Percentiles rank a stretch among this genome's conserved stretches.
These are phyloP conservation scores for Drosophila monieri DNA, from an alignment of 2,888 invertebrate genomes.

Conservation along the genomic window DNA sequence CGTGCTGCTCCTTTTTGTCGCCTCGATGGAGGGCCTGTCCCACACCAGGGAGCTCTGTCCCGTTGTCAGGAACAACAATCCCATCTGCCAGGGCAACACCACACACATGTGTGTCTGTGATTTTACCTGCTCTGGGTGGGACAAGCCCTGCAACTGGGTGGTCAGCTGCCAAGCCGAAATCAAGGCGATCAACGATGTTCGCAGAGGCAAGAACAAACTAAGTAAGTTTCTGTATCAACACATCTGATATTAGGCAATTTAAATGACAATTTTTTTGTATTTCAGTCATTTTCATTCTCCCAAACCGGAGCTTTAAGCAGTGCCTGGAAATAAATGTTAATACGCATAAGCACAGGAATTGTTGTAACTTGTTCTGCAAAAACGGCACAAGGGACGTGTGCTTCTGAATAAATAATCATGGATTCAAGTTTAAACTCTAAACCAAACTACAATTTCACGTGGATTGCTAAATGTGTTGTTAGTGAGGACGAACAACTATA, in stretches of 20 bases:
- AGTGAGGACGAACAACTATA: too few species aligned
- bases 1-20: conserved; percentile 14
- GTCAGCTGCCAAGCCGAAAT: conserved; percentile 22
- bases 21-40: not conserved
- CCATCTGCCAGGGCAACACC: not conserved
- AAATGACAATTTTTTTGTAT: not conserved
- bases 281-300: conserved; percentile 17
- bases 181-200: conserved; percentile 6
- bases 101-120: conserved; percentile 38
- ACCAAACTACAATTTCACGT: too few species aligned
- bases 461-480: too few species aligned
- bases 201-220: conserved; percentile 11
- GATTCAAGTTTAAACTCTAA: too few species aligned
- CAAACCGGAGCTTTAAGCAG: conserved; percentile 12
- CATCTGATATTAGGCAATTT: not conserved
- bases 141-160: conserved; percentile 42
- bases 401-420: conserved; percentile 16
- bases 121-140: conserved; percentile 37
- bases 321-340: conserved; percentile 31
- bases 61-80: not conserved
- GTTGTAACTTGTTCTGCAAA: conserved; percentile 30
- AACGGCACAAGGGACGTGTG: conserved; percentile 8
- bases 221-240: conserved; percentile 8
- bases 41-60: conserved; percentile 5
- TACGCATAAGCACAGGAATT: conserved; percentile 11